Evolutionary conservation across 2,888 invertebrate genomes (phyloP), one percentile per base, ranked within the genome.

Genomic region (Lagria hirta): DNA sequence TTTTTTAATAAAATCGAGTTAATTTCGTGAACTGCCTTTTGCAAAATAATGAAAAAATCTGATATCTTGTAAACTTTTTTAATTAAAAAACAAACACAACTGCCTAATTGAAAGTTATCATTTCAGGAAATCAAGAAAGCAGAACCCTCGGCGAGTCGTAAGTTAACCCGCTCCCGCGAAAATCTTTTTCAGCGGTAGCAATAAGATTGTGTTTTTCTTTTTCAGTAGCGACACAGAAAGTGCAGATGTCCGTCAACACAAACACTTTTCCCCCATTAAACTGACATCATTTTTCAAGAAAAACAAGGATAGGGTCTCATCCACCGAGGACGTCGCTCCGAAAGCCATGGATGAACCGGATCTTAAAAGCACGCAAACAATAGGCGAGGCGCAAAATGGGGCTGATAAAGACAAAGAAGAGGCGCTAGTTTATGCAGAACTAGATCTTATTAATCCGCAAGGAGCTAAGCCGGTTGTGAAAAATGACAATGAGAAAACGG

Each of bases 361-460:
- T n/a, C n/a, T n/a, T 21, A 45, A 42, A 30, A 38, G 11, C 17
- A 48, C 29, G 22, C 13, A 15, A 10, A 32, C 41, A 3, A 16
- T 33, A 11, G 43, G 41, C 3, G 34, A 30, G 8, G 36, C 41
- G 16, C 13, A 42, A 6, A 43, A 48, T 13, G 50, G 52, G n/a
- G 50, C 43, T 2, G 49, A 42, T 10, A 50, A 54, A 21, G 37
- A 44, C 6, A 37, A 35, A 46, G 22, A 51, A 32, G 52, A 52
- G 66, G 80, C 79, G 43, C 77, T 86, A 22, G 85, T 86, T 2
- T 86, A 86, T 69, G 86, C 86, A 1, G 86, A 86, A 68, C 71
- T 86, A 48, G 83, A 84, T 44, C 69, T 86, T 29, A 66, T 70
- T 1, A 74, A 74, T 51, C 74, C 75, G 3, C 69, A 73, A 11